These are phyloP conservation scores for Liparis tanakae DNA, from an alignment of 2,797 vertebrate genomes.

Conservation along the genomic window DNA sequence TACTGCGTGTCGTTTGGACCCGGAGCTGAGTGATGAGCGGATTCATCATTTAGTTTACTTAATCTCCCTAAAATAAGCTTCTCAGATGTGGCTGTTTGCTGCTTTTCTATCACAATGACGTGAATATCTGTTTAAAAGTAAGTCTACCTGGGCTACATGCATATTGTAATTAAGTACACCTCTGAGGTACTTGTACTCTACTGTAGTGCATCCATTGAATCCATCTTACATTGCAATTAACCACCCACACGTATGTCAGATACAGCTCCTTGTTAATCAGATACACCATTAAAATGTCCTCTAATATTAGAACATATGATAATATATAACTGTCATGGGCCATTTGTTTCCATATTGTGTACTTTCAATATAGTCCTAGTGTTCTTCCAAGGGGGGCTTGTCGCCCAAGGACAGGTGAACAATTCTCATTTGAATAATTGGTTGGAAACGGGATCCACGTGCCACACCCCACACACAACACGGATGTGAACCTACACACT, in stretches of 20 bases:
- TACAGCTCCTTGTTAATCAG: background rate
- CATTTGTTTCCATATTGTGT: background rate
- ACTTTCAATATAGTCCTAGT: background rate
- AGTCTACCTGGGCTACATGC: background rate
- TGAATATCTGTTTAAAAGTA: background rate
- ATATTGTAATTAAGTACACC: background rate
- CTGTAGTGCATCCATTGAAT: background rate
- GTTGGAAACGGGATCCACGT: background rate
- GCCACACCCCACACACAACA: background rate
- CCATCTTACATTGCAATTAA: background rate
- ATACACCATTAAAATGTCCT: background rate
- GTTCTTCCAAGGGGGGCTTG: background rate
- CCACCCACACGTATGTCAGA: background rate
- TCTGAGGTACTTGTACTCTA: background rate
- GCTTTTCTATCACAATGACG: background rate
- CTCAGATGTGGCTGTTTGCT: background rate
- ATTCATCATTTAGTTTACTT: constrained; percentile 1
- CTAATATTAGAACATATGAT: background rate
- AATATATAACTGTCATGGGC: background rate
- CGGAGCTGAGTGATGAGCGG: background rate
- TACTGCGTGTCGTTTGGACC: background rate
- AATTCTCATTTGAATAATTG: background rate
- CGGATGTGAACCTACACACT: background rate
- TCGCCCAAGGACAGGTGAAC: background rate
- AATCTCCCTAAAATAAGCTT: background rate